These are phyloP conservation scores for Cynaeus angustus DNA, from an alignment of 2,888 invertebrate species.

Conservation along the genomic window DNA sequence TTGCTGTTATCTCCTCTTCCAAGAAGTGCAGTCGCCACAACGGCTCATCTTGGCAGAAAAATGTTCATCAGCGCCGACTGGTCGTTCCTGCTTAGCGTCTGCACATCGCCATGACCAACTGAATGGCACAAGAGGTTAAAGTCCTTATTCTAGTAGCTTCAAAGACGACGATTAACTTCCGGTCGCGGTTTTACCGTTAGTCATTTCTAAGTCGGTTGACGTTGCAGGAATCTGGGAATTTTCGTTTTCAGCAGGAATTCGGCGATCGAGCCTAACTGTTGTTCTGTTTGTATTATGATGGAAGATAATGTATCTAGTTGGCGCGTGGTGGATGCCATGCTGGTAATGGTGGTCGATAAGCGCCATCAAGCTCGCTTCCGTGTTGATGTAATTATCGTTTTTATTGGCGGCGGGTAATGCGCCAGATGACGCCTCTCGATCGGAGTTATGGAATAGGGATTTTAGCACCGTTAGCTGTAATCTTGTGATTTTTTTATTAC, in stretches of 20 bases:
- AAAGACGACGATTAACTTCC: slow-evolving; percentile 68
- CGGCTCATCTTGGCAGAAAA: slow-evolving; percentile 7
- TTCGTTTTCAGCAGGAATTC: slow-evolving; percentile 28
- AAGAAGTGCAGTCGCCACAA: background rate
- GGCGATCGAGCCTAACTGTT: slow-evolving; percentile 9
- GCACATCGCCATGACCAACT: slow-evolving; percentile 39
- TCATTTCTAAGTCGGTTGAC: slow-evolving; percentile 54
- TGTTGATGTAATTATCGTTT: slow-evolving; percentile 41
- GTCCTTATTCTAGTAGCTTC: slow-evolving; percentile 68
- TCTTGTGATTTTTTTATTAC: background rate
- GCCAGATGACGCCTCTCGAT: slow-evolving; percentile 46
- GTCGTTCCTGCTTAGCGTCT: slow-evolving; percentile 36
- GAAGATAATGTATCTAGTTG: slow-evolving; percentile 28
- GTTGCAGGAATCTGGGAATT: slow-evolving; percentile 22
- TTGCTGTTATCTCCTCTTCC: slow-evolving; percentile 1
- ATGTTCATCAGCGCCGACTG: slow-evolving; percentile 21
- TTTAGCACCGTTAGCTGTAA: slow-evolving; percentile 8
- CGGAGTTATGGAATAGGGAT: slow-evolving; percentile 36
- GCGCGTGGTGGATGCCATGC: slow-evolving; percentile 36
- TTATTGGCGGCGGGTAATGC: slow-evolving; percentile 34
- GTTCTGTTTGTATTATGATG: slow-evolving; percentile 36
- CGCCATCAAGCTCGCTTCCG: slow-evolving; percentile 45
- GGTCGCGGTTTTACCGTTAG: slow-evolving; percentile 70
- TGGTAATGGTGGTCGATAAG: slow-evolving; percentile 44
- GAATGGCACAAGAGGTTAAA: slow-evolving; percentile 65